Evolutionary conservation across 1,140 invertebrate genomes (phyloP), one percentile per base, ranked within the genome.

Genomic region (Drosophila virilis): DNA sequence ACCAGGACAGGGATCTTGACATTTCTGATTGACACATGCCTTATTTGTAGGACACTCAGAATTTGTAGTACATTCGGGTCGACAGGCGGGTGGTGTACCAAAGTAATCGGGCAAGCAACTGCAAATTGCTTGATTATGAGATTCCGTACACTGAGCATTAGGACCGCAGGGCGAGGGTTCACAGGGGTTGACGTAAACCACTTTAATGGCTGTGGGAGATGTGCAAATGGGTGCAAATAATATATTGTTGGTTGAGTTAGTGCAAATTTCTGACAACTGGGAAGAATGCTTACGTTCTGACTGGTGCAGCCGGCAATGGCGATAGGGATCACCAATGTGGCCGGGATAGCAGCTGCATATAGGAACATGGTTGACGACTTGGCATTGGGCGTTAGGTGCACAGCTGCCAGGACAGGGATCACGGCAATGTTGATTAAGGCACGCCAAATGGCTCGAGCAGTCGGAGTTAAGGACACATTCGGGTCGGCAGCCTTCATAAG

Each of bases 1-100:
- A 59, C 95, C 96, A 15, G 95, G 93, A 83, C 97, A 97, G 38
- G 97, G 97, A 93, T 97, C 96, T 70, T 94, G 91, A 90, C 97
- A 98, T 92, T 96, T 96, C 72, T 96, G 95, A 28, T 94, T 94
- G 68, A 96, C 95, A 91, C 97, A 98, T 2, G 96, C 95, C 64
- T 95, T 95, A 73, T 97, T 95, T 40, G 95, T 93, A 1, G 96
- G 93, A 93, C 97, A 98, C 80, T 97, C 96, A 43, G 95, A 94
- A 86, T 97, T 97, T n/a, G 96, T 95, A 8, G 97, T 93, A 92
- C 97, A 97, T 92, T 97, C 97, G 8, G 97, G 96, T 91, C 98
- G 97, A 15, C 94, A 94, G 79, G 94, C 95, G 6, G 96, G 96
- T 6, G 96, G 95, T 13, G 94, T 92, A 40, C 96, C 96, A 45